Base-by-base conservation (phyloP, 2,113 vertebrate genomes). In the Esox niger region DNA sequence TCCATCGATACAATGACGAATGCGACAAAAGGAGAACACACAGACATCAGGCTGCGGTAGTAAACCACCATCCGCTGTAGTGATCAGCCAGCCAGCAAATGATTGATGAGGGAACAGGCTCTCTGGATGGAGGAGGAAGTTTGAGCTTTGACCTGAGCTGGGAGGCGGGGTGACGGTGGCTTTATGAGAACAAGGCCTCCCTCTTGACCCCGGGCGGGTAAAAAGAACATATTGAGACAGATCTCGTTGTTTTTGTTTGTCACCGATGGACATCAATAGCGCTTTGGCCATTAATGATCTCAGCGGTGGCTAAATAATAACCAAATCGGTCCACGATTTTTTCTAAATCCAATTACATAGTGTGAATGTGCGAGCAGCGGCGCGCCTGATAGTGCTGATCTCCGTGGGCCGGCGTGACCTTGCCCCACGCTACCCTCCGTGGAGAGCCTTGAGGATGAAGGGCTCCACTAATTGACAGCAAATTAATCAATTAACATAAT, bases 401-500 rank as follows among this genome's bases (percentile, higher is more conserved):
- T 70, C 69, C 23, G n/a, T 27, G 9, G 54, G 31, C 65, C 23
- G 6, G 13, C 1, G 25, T 68, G 71, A 70, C 74, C 71, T 77
- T 55, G 47, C 52, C 32, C 46, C 69, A 31, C 21, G 27, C 62
- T 49, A 26, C 47, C 33, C 35, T 61, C 43, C 26, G 26, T 62
- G 33, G n/a, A 64, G 43, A 38, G 68, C 64, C 31, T 20, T 27
- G 33, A 65, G 60, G 38, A 65, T 29, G 35, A 73, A 60, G 68
- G 38, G 62, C 72, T 69, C 55, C 69, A 66, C 57, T 61, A 56
- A 75, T 31, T 65, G 66, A 59, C 65, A 64, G 30, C 58, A 73
- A 71, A 80, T 76, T 58, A 52, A 80, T 76, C 70, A 79, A 69
- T 78, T 68, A 79, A 17, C 62, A 72, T 21, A 71, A 70, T 60